Conservation (phyloP, 37 sponge, comb jelly and placozoan genomes). For the Crambe crambe region DNA sequence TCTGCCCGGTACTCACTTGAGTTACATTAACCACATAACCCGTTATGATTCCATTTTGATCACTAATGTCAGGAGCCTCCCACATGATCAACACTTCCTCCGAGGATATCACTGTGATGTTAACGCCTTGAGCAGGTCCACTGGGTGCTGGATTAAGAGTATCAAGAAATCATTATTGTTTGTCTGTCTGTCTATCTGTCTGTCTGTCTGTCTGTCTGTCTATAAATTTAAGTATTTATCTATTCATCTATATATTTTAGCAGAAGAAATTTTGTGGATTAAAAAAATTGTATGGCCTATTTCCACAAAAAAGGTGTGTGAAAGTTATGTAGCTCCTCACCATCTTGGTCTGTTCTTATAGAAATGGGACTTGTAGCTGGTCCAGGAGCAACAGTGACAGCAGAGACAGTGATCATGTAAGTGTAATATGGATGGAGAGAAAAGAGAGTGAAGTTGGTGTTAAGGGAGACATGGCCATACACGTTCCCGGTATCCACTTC, state of each 20-base stretch:
- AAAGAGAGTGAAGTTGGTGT: not conserved
- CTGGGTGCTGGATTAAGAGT: slow-evolving; percentile 6
- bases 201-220: too few relatives aligned
- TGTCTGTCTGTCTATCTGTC: too few relatives aligned
- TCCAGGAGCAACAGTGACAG: slow-evolving; percentile 14
- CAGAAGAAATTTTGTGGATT: too few relatives aligned
- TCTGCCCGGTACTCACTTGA: slow-evolving; percentile 7
- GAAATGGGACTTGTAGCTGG: slow-evolving; percentile 5
- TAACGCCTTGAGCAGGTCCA: not conserved
- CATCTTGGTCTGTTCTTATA: slow-evolving; percentile 8
- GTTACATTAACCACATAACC: slow-evolving; percentile 3
- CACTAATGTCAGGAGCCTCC: slow-evolving; percentile 14
- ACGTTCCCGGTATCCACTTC: not conserved
- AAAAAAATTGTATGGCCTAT: too few relatives aligned
- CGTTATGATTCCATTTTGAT: slow-evolving; percentile 41
- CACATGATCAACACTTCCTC: not conserved
- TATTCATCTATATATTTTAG: too few relatives aligned
- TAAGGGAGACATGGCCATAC: not conserved
- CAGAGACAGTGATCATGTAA: slow-evolving; percentile 23
- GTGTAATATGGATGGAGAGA: slow-evolving; percentile 31
- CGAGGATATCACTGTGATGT: not conserved
- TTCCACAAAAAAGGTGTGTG: too few relatives aligned
- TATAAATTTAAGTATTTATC: too few relatives aligned
- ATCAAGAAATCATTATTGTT: too few relatives aligned
- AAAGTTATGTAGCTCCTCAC: too few relatives aligned